These are phyloP conservation scores for Marcusenius ussheri DNA, from an alignment of 2,113 vertebrate genomes.

Conservation along the genomic window DNA sequence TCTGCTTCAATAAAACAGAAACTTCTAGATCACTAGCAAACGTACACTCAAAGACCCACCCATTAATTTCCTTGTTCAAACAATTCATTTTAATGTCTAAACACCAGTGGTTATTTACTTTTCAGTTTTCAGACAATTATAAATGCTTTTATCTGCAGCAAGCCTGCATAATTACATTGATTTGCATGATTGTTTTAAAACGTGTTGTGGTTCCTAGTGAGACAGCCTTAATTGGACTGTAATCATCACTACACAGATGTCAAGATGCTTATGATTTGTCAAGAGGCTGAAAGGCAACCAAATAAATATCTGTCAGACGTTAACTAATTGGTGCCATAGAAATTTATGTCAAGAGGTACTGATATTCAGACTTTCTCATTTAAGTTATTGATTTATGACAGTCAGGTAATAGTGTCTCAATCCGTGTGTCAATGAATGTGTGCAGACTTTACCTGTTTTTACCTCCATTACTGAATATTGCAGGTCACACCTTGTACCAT, in stretches of 20 bases:
- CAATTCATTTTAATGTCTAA: background rate
- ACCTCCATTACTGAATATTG: background rate
- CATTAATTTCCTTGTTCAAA: too few species aligned
- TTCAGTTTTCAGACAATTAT: constrained; percentile 9
- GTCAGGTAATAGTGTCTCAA: background rate
- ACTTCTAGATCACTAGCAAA: background rate
- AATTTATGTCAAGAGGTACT: background rate
- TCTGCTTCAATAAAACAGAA: background rate
- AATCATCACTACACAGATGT: constrained; percentile 9
- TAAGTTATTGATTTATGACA: background rate
- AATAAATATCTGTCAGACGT: background rate
- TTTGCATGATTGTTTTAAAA: constrained; percentile 19
- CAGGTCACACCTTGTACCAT: background rate
- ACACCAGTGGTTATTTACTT: background rate
- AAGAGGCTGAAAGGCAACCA: background rate
- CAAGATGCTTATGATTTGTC: constrained; percentile 4
- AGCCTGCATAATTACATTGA: constrained; percentile 1
- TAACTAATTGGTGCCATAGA: background rate
- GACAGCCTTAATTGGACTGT: background rate
- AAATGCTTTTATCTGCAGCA: background rate
- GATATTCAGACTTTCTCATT: background rate
- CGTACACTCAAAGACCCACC: background rate
- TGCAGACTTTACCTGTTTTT: background rate
- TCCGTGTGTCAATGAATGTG: background rate
- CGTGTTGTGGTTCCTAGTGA: constrained; percentile 4